phyloP scores from a whole-genome alignment of 2,888 invertebrate genomes.

The Hedychridium roseum region DNA sequence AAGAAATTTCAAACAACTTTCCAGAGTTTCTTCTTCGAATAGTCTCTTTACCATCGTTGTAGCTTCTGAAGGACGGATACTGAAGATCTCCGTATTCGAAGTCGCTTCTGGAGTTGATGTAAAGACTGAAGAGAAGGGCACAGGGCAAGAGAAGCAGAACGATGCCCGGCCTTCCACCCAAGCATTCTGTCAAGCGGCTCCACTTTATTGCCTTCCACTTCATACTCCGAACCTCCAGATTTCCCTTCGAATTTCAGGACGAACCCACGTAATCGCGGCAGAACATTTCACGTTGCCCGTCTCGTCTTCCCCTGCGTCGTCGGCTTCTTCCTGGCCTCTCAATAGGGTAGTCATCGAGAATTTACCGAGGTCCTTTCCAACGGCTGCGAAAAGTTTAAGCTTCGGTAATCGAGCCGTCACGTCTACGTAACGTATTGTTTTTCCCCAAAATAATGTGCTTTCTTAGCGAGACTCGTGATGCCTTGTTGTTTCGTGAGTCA shows the following conservation, averaged over 20 bases:
- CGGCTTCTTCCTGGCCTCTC: conserved; percentile 10
- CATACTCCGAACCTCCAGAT: conserved; percentile 7
- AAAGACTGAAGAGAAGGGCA: conserved; percentile 46
- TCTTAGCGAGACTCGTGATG: too few species aligned
- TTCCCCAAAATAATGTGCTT: too few species aligned
- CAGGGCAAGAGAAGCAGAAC: conserved; percentile 48
- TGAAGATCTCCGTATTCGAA: conserved; percentile 39
- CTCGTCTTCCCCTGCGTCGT: conserved; percentile 6
- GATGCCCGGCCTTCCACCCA: conserved; percentile 45
- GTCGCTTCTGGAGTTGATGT: conserved; percentile 42
- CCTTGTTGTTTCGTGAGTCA: too few species aligned
- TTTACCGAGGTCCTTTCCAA: too few species aligned
- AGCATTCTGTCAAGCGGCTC: conserved; percentile 35
- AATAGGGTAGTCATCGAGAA: conserved; percentile 9
- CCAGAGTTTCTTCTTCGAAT: conserved; percentile 18
- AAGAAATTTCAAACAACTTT: background rate
- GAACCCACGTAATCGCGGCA: too few species aligned
- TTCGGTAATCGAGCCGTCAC: too few species aligned
- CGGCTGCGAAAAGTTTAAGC: too few species aligned
- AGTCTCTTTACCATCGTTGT: conserved; percentile 26
- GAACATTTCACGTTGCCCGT: conserved; percentile 2
- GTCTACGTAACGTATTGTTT: too few species aligned
- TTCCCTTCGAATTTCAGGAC: too few species aligned
- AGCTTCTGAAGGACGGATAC: conserved; percentile 25
- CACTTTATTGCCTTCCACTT: conserved; percentile 17